These are phyloP conservation scores for Agriotes lineatus DNA, from an alignment of 2,888 invertebrate genomes.

Conservation along the genomic window DNA sequence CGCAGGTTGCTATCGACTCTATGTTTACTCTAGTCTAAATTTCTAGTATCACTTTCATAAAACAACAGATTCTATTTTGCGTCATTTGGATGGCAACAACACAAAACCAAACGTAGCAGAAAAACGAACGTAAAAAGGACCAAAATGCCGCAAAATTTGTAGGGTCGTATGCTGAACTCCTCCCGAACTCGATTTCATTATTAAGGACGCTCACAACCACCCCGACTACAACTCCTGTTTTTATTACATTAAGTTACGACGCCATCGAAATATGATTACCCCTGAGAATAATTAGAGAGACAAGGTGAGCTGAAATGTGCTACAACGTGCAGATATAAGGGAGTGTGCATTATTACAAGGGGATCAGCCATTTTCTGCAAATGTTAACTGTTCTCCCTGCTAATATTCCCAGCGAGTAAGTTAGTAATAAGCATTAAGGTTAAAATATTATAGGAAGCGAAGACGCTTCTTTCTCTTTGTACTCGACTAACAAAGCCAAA, in stretches of 20 bases:
- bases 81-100: neutral
- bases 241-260: conserved; percentile 40
- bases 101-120: conserved; percentile 7
- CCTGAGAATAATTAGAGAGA: conserved; percentile 37
- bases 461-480: too few species aligned
- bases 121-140: neutral
- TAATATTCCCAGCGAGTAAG: too few species aligned
- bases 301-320: conserved; percentile 28
- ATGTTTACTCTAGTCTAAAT: too few species aligned
- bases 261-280: conserved; percentile 45
- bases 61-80: conserved; percentile 10
- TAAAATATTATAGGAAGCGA: too few species aligned
- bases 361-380: neutral
- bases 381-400: conserved; percentile 2
- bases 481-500: too few species aligned
- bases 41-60: too few species aligned
- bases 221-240: conserved; percentile 29
- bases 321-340: conserved; percentile 16
- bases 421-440: too few species aligned
- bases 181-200: conserved; percentile 26
- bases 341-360: conserved; percentile 18
- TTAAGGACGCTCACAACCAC: conserved; percentile 15
- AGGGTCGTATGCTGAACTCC: conserved; percentile 1
- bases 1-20: conserved; percentile 10
- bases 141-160: neutral